A percentile compares a stretch with the other conserved stretches of the same genome.
phyloP scores from a whole-genome alignment of 2,113 vertebrate species.

The Paradoxurus hermaphroditus region DNA sequence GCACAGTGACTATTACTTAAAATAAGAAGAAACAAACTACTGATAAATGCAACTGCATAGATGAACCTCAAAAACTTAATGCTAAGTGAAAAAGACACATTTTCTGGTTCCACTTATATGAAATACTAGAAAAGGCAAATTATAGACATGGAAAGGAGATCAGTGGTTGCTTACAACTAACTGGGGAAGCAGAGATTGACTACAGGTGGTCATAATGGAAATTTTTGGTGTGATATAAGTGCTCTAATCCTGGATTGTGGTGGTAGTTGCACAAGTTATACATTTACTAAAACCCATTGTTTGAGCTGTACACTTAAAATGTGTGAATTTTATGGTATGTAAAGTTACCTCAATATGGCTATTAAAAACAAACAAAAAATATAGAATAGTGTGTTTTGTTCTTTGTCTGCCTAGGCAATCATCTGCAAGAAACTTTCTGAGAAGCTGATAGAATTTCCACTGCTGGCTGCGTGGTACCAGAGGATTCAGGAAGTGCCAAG shows the following conservation, averaged over 20 bases:
- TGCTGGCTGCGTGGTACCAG: slow-evolving; percentile 91
- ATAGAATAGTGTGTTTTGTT: neutral
- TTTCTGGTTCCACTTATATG: neutral
- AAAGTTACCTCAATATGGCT: neutral
- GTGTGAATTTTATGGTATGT: neutral
- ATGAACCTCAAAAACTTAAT: neutral
- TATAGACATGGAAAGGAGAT: neutral
- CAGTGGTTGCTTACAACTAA: neutral
- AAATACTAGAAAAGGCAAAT: neutral
- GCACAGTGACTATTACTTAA: neutral
- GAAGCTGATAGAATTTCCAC: slow-evolving; percentile 83
- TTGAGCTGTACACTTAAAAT: neutral
- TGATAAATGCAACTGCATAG: neutral
- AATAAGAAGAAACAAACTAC: neutral
- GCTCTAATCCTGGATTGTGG: neutral
- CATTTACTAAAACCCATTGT: slow-evolving; percentile 1
- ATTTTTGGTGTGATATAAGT: neutral
- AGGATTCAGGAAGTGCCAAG: slow-evolving; percentile 92
- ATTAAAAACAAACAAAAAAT: neutral
- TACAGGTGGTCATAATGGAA: neutral
- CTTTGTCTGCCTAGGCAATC: slow-evolving; percentile 81
- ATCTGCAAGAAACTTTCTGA: slow-evolving; percentile 80
- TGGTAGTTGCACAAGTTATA: neutral
- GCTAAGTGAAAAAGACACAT: neutral
- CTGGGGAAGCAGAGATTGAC: neutral